Evolutionary conservation across 2,797 vertebrate species (phyloP).

Genomic region (Peromyscus nudipes): DNA sequence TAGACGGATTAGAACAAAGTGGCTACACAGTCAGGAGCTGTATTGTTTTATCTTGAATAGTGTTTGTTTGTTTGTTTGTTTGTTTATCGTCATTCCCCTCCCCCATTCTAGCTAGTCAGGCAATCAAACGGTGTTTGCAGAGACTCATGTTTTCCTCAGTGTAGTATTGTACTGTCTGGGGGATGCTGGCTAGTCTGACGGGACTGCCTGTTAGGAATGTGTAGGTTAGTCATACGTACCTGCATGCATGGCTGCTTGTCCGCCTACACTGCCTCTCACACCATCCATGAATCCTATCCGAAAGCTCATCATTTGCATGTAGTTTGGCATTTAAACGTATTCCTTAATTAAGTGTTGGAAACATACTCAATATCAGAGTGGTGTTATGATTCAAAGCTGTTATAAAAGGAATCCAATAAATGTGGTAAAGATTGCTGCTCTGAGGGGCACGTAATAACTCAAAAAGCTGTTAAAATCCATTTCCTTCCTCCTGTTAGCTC

Average conservation of each 20-base stretch:
- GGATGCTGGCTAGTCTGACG: neutral
- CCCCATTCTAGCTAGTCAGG: neutral
- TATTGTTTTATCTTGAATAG: neutral
- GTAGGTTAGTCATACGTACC: fast-evolving
- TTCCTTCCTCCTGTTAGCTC: conserved; percentile 60
- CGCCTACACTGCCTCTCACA: neutral
- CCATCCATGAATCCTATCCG: neutral
- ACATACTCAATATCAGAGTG: neutral
- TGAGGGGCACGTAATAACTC: conserved; percentile 15
- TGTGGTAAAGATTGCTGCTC: conserved; percentile 23
- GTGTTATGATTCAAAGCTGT: conserved; percentile 11
- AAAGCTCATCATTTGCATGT: neutral
- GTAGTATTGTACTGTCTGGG: neutral
- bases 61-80: neutral
- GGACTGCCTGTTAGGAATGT: neutral
- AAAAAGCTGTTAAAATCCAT: conserved; percentile 28
- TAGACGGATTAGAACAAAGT: neutral
- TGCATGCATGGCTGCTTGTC: neutral
- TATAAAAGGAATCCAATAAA: conserved; percentile 64
- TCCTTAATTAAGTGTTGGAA: conserved; percentile 51
- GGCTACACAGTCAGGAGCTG: neutral
- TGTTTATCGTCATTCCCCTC: too few species aligned
- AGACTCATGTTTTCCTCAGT: neutral
- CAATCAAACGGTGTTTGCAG: neutral
- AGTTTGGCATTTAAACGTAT: conserved; percentile 58